Percentiles rank a stretch among this genome's conserved stretches.
phyloP scores from a whole-genome alignment of 1,140 invertebrate genomes.

The Zaprionus africanus region DNA sequence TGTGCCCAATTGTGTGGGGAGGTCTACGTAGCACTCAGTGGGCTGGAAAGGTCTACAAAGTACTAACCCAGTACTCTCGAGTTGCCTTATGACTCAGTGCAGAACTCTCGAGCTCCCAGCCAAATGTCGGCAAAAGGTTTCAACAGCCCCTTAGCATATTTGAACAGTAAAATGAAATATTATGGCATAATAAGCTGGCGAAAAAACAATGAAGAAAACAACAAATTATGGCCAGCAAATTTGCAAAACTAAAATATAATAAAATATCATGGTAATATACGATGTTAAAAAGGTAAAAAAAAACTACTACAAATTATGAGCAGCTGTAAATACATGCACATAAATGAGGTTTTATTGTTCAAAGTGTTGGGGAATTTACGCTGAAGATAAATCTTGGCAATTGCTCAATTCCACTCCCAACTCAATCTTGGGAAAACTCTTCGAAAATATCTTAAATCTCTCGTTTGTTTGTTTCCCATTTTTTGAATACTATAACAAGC shows the following conservation, averaged over 20 bases:
- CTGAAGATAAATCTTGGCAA: neutral
- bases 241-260: neutral
- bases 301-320: neutral
- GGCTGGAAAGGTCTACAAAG: neutral
- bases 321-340: conserved; percentile 1
- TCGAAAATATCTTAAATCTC: neutral
- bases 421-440: conserved; percentile 4
- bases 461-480: neutral
- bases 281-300: neutral
- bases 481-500: neutral
- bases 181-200: neutral
- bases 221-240: neutral
- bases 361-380: neutral
- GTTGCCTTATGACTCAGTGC: neutral
- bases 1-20: conserved; percentile 30
- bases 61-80: neutral
- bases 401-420: neutral
- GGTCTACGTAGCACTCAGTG: neutral
- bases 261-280: neutral
- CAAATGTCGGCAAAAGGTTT: neutral
- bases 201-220: neutral
- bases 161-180: neutral
- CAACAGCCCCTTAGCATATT: too few relatives aligned
- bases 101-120: neutral
- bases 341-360: conserved; percentile 1